Evolutionary conservation across 1,140 invertebrate genomes (phyloP).

Genomic region (Drosophila auraria): DNA sequence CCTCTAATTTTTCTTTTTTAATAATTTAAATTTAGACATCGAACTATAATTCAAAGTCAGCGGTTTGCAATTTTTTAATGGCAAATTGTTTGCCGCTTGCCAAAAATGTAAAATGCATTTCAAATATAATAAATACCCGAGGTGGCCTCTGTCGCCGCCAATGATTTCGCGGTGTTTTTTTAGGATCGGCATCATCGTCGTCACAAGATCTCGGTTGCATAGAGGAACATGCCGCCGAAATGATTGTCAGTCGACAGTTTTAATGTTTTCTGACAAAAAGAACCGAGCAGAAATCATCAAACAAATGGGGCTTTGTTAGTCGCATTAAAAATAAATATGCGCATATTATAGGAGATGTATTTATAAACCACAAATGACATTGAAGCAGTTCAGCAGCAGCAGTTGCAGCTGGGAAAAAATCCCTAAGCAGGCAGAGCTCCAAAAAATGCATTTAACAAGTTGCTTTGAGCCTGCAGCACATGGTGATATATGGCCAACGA

Average conservation of each 20-base stretch:
- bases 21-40: constrained; percentile 81
- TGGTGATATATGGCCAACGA: not conserved
- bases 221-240: constrained; percentile 22
- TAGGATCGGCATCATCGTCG: constrained; percentile 28
- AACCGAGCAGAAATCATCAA: constrained; percentile 49
- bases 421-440: constrained; percentile 14
- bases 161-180: constrained; percentile 30
- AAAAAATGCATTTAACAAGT: constrained; percentile 40
- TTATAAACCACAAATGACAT: constrained; percentile 47
- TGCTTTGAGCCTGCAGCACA: constrained; percentile 2
- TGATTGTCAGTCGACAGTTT: constrained; percentile 58
- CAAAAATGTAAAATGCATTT: constrained; percentile 56
- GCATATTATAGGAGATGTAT: constrained; percentile 40
- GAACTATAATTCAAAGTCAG: constrained; percentile 83
- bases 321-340: constrained; percentile 48
- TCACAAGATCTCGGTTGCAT: constrained; percentile 28
- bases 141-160: constrained; percentile 11
- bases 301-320: constrained; percentile 47
- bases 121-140: constrained; percentile 44
- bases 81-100: constrained; percentile 57
- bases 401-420: constrained; percentile 18
- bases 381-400: constrained; percentile 35
- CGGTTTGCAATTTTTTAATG: constrained; percentile 79
- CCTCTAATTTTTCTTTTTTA: constrained; percentile 45
- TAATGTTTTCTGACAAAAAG: constrained; percentile 65